phyloP scores from a whole-genome alignment of 1,140 invertebrate species.

The Heliconius himera region DNA sequence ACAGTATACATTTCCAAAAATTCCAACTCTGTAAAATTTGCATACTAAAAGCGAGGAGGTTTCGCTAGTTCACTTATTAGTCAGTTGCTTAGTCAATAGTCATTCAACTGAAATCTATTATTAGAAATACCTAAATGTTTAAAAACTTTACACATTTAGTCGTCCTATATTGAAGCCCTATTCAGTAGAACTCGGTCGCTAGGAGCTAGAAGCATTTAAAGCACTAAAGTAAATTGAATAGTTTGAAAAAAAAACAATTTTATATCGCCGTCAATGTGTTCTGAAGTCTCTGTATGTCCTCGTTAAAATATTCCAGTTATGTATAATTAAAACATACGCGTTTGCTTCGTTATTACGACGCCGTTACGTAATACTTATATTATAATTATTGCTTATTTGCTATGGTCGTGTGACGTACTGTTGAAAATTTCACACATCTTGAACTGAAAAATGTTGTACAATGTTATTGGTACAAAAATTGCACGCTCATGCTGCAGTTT shows the following conservation, averaged over 20 bases:
- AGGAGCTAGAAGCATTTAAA: constrained; percentile 5
- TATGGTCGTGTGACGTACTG: not conserved
- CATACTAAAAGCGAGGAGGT: constrained; percentile 1
- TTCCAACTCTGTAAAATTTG: constrained; percentile 1
- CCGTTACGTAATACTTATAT: not conserved
- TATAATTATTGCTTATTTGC: not conserved
- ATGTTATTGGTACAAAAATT: not conserved
- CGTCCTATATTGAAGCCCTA: no score
- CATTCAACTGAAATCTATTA: not conserved
- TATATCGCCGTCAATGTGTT: not conserved
- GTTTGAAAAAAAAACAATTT: not conserved
- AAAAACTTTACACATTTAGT: not conserved
- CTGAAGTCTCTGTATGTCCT: not conserved
- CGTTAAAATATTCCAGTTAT: not conserved
- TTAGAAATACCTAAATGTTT: not conserved
- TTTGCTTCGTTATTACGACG: not conserved
- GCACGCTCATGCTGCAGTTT: not conserved
- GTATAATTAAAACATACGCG: not conserved
- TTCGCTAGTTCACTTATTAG: not conserved
- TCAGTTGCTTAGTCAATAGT: not conserved
- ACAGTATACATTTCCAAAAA: constrained; percentile 10
- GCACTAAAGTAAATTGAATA: not conserved
- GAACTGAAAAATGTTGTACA: not conserved
- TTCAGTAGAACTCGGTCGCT: not conserved
- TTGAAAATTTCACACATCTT: not conserved